Conservation (phyloP, 2,113 vertebrate genomes). For the Menura novaehollandiae region DNA sequence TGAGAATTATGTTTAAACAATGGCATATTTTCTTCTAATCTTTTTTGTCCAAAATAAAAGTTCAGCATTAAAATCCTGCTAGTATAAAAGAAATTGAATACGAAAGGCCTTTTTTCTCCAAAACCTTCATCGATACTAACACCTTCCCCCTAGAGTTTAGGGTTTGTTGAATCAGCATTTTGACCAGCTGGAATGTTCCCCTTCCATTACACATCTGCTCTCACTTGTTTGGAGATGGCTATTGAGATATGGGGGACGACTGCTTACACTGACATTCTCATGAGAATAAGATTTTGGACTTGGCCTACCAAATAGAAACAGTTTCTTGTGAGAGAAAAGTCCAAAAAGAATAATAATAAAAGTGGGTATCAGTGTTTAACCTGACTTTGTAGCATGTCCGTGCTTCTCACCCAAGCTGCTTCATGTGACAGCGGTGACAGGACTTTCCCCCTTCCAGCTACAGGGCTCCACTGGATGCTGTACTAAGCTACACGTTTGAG, state of each 20-base stretch:
- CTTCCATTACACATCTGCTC: neutral
- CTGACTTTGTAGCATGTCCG: neutral
- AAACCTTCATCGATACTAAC: neutral
- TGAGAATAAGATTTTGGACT: neutral
- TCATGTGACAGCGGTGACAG: fast-evolving
- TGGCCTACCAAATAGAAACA: neutral
- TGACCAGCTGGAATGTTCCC: neutral
- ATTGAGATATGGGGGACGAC: fast-evolving
- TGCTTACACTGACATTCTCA: neutral
- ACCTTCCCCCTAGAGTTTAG: neutral
- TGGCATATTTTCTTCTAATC: neutral
- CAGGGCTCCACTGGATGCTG: fast-evolving
- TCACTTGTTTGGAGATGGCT: neutral
- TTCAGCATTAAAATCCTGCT: neutral
- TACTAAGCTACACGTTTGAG: neutral
- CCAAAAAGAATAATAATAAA: neutral
- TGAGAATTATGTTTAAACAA: neutral
- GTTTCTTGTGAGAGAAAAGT: neutral
- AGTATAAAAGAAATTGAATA: neutral
- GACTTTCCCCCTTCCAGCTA: neutral
- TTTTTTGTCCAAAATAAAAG: neutral
- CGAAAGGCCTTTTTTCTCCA: neutral
- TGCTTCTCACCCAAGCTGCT: neutral
- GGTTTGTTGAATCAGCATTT: neutral
- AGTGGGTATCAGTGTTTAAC: fast-evolving